Conservation (phyloP, 1,140 invertebrate species). For the Halyomorpha halys region DNA sequence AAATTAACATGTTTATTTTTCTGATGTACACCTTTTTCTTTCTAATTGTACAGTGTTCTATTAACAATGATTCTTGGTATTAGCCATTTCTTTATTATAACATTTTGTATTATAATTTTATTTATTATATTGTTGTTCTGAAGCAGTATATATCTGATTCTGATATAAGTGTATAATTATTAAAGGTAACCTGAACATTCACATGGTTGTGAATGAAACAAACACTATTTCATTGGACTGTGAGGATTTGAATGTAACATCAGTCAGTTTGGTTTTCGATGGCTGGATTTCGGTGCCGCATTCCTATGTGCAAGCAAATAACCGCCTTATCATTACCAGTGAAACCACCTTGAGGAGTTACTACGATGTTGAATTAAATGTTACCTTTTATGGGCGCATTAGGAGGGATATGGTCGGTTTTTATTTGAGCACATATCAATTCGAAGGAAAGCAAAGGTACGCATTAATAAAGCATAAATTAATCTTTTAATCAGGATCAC, state of each 20-base stretch:
- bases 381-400: not conserved
- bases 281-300: not conserved
- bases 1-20: too few relatives aligned
- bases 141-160: not conserved
- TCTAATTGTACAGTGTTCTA: too few relatives aligned
- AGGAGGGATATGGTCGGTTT: not conserved
- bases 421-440: constrained; percentile 2
- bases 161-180: not conserved
- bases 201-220: not conserved
- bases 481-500: too few relatives aligned
- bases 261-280: not conserved
- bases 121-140: not conserved
- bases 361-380: not conserved
- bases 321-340: not conserved
- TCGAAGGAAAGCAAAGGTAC: not conserved
- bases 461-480: not conserved
- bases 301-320: not conserved
- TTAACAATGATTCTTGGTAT: not conserved
- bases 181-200: not conserved
- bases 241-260: not conserved
- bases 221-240: not conserved
- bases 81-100: too few relatives aligned
- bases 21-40: too few relatives aligned
- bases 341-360: not conserved
- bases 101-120: not conserved